Percentiles rank a stretch among this genome's conserved stretches.
These are phyloP conservation scores for Luscinia luscinia DNA, from an alignment of 2,797 vertebrate species.

Conservation along the genomic window DNA sequence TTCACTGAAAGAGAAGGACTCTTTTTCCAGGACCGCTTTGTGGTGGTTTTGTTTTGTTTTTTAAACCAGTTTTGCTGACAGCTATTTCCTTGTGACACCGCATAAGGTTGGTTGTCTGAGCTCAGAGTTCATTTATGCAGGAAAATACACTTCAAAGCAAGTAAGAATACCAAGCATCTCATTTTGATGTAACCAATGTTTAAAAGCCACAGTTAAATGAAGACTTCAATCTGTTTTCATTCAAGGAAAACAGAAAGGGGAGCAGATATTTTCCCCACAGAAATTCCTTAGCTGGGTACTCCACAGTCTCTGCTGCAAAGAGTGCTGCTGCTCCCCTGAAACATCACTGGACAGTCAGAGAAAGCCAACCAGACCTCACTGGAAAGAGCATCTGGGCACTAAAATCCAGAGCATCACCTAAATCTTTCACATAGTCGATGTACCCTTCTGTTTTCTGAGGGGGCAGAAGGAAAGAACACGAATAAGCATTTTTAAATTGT, in stretches of 20 bases:
- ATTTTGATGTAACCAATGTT: conserved; percentile 15
- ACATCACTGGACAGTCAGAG: neutral
- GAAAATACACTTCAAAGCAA: conserved; percentile 49
- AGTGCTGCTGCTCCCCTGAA: neutral
- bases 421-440: neutral
- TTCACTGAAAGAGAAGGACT: neutral
- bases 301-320: neutral
- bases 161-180: neutral
- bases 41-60: neutral
- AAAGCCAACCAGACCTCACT: neutral
- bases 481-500: neutral
- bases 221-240: neutral
- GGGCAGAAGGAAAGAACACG: neutral
- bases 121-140: neutral
- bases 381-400: neutral
- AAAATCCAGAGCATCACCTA: neutral
- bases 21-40: neutral
- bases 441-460: neutral
- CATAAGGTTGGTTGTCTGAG: neutral
- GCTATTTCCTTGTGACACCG: neutral
- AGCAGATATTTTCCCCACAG: neutral
- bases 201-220: conserved; percentile 46
- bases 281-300: neutral
- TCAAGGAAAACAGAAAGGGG: neutral
- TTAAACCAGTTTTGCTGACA: neutral